Conservation (phyloP, 2,113 vertebrate species). For the Sylvietta virens region DNA sequence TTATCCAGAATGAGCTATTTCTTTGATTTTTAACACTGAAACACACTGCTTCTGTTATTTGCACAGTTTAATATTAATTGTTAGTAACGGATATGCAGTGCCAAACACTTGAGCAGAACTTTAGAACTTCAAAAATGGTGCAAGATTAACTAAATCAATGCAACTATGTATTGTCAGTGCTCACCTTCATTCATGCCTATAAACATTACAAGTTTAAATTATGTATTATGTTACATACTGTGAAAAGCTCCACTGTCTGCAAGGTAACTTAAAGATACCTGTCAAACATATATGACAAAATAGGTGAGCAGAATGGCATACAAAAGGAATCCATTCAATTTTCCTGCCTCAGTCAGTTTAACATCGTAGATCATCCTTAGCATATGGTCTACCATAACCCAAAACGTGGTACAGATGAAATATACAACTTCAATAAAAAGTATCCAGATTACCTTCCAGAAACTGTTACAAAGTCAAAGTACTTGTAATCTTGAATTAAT, state of each 20-base stretch:
- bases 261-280: background rate
- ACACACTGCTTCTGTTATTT: background rate
- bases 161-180: background rate
- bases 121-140: background rate
- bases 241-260: background rate
- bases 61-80: background rate
- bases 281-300: background rate
- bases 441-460: background rate
- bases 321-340: background rate
- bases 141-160: background rate
- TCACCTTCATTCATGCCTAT: background rate
- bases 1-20: background rate
- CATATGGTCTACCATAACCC: background rate
- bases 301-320: rapidly evolving
- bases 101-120: background rate
- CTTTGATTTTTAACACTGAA: background rate
- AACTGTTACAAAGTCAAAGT: background rate
- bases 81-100: background rate
- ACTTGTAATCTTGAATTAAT: background rate
- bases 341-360: background rate
- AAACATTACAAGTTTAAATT: background rate
- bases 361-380: background rate
- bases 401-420: background rate
- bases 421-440: background rate
- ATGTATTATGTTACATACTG: background rate